Evolutionary conservation across 2,113 vertebrate species (phyloP), one percentile per base, ranked within the genome.

Genomic region (Nothoprocta pentlandii): DNA sequence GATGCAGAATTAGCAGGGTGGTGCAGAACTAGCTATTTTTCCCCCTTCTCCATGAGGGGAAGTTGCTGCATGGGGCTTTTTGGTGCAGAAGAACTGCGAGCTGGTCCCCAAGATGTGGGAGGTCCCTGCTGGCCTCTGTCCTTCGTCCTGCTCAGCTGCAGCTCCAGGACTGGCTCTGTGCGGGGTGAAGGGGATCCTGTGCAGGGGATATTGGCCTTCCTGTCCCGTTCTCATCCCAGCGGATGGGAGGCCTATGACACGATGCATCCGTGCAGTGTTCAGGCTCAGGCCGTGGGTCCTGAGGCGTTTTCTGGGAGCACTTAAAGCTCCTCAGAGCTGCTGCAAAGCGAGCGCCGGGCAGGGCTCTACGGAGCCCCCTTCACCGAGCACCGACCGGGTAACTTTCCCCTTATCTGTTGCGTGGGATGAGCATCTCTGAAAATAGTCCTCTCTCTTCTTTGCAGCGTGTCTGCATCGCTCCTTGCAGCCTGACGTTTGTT

Each of bases 351-450:
- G 68, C 3, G 22, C 67, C 3, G 78, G 71, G 56, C 83, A 71
- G 71, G 71, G 67, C 41, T 90, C 17, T 34, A 2, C 47, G 14
- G 83, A 90, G 87, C 87, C 32, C 12, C 86, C 77, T 3, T 5
- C 19, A 1, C 21, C 0, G 39, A 66, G 16, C 23, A 2, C 7
- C 2, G 49, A 59, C 89, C 53, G 1, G 16, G 74, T 84, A n/a
- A 0, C 85, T 92, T 90, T n/a, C 89, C 10, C 1, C 36, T 61
- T 21, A 7, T 95, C 85, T 97, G 90, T 3, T 95, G 94, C 86
- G 95, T 95, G 87, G 92, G 93, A 66, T 70, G 94, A 7, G 67
- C 61, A 85, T 1, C 61, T 92, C 95, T 93, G 85, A 89, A 95
- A 97, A 94, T 97, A 94, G 81, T 30, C 73, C 9, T 12, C 73